These are phyloP conservation scores for Ophion ellenae DNA, from an alignment of 2,888 invertebrate species.

Conservation along the genomic window DNA sequence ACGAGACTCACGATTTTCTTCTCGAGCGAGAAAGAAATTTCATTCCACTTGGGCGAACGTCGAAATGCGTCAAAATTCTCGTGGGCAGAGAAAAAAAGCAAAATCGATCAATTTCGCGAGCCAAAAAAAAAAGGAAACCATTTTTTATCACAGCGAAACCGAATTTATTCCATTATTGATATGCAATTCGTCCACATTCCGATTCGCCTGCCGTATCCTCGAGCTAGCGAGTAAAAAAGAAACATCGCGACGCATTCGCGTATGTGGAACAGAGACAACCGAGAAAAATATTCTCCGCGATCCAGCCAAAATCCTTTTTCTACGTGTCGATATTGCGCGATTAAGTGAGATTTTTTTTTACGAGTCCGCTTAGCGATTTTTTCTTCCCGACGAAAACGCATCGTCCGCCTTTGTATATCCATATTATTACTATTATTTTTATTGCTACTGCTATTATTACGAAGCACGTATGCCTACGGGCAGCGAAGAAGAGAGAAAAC, in stretches of 20 bases:
- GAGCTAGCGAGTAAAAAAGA: slow-evolving; percentile 3
- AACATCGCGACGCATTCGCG: not conserved
- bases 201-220: slow-evolving; percentile 36
- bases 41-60: slow-evolving; percentile 3
- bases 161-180: not conserved
- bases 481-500: slow-evolving; percentile 17
- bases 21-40: slow-evolving; percentile 32
- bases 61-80: slow-evolving; percentile 17
- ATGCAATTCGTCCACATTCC: slow-evolving; percentile 14
- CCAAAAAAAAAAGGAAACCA: not conserved
- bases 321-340: slow-evolving; percentile 27
- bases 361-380: slow-evolving; percentile 49
- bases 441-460: slow-evolving; percentile 10
- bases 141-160: not conserved
- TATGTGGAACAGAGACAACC: not conserved
- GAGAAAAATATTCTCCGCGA: slow-evolving; percentile 37
- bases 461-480: slow-evolving; percentile 32
- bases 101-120: not conserved
- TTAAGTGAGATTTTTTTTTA: slow-evolving; percentile 43
- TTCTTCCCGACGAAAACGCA: slow-evolving; percentile 15
- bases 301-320: slow-evolving; percentile 51
- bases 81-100: slow-evolving; percentile 11
- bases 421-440: slow-evolving; percentile 55
- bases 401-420: slow-evolving; percentile 59
- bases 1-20: slow-evolving; percentile 39